Percentiles rank a stretch among this genome's conserved stretches.
phyloP scores from a whole-genome alignment of 2,888 invertebrate species.

The Acleris sparsana region DNA sequence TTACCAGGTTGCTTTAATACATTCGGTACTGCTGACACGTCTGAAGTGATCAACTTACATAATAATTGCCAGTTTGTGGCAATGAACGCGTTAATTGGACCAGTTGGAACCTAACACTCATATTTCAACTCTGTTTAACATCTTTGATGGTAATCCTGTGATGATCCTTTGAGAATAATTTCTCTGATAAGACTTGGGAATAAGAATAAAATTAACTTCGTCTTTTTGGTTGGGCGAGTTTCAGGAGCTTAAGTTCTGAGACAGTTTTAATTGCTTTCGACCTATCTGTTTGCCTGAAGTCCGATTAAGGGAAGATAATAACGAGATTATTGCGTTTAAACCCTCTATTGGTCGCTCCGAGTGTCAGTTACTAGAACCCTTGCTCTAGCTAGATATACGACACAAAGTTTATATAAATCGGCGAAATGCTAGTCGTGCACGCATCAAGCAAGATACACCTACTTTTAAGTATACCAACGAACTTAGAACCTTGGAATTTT shows the following conservation, averaged over 20 bases:
- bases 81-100: conserved; percentile 14
- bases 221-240: conserved; percentile 38
- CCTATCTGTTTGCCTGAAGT: conserved; percentile 52
- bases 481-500: too few relatives aligned
- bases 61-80: too few relatives aligned
- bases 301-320: conserved; percentile 24
- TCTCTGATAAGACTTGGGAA: conserved; percentile 30
- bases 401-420: too few relatives aligned
- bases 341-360: background rate
- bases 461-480: too few relatives aligned
- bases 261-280: conserved; percentile 64
- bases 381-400: too few relatives aligned
- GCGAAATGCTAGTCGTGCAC: too few relatives aligned
- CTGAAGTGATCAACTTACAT: too few relatives aligned
- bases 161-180: conserved; percentile 33
- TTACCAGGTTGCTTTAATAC: conserved; percentile 14
- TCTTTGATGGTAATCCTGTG: conserved; percentile 34
- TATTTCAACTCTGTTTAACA: conserved; percentile 29
- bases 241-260: conserved; percentile 52
- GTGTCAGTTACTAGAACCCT: background rate
- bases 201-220: conserved; percentile 38
- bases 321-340: conserved; percentile 4
- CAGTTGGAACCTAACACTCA: conserved; percentile 20
- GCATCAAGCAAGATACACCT: too few relatives aligned
- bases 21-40: too few relatives aligned